Evolutionary conservation across 92 coral and sea anemone genomes (phyloP).

Genomic region (Scolanthus callimorphus): DNA sequence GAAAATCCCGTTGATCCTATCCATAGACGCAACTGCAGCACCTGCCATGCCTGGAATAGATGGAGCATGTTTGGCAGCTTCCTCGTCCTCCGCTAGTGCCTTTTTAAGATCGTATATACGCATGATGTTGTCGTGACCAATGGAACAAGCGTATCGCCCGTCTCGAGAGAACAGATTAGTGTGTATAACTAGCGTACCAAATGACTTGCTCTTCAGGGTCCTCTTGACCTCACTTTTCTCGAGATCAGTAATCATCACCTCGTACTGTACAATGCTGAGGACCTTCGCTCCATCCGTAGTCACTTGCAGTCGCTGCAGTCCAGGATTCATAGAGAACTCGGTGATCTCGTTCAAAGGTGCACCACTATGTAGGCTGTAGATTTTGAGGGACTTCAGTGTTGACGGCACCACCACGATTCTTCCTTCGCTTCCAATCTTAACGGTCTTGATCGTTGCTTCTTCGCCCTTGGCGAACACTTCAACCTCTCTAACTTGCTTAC

Average conservation of each 20-base stretch:
- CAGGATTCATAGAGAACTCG: constrained; percentile 56
- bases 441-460: constrained; percentile 34
- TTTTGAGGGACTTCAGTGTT: constrained; percentile 37
- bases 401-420: constrained; percentile 65
- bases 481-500: constrained; percentile 38
- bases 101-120: constrained; percentile 80
- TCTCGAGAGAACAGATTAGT: constrained; percentile 53
- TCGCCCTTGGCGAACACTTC: constrained; percentile 29
- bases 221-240: constrained; percentile 47
- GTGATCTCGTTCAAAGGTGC: constrained; percentile 41
- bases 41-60: constrained; percentile 7
- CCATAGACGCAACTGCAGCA: constrained; percentile 52
- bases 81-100: constrained; percentile 57
- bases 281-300: constrained; percentile 55
- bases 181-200: constrained; percentile 67
- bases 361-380: constrained; percentile 53
- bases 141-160: constrained; percentile 50
- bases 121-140: constrained; percentile 71
- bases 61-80: constrained; percentile 33
- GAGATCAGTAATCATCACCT: constrained; percentile 62
- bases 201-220: constrained; percentile 64
- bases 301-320: constrained; percentile 59
- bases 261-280: constrained; percentile 52
- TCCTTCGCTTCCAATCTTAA: constrained; percentile 42
- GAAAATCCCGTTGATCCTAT: constrained; percentile 45